Conservation (phyloP, 2,113 vertebrate species). For the Microcebus murinus region DNA sequence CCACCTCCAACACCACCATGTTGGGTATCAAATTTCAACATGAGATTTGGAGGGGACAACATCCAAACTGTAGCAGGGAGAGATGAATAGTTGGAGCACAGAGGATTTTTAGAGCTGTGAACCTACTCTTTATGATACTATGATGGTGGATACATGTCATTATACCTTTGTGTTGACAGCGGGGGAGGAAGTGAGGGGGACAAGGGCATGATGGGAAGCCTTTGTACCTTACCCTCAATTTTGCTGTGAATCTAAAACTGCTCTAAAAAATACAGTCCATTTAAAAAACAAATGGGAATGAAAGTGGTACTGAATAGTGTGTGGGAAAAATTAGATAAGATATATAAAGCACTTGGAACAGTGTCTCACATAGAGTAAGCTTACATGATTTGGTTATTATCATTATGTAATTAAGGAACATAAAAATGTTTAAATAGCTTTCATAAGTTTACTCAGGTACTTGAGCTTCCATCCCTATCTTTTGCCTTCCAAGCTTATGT, state of each 20-base stretch:
- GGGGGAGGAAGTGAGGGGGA: rapidly evolving
- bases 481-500: neutral
- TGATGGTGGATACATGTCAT: neutral
- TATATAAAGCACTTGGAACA: neutral
- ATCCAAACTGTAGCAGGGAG: too few species aligned
- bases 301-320: neutral
- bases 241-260: neutral
- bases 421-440: neutral
- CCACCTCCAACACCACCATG: too few species aligned
- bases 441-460: neutral
- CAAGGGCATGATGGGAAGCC: neutral
- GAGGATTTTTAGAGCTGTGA: neutral
- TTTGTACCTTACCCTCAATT: neutral
- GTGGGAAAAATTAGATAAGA: neutral
- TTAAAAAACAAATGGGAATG: neutral
- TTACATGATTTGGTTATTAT: neutral
- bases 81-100: neutral
- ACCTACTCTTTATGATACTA: neutral
- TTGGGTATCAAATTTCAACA: too few species aligned
- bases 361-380: neutral
- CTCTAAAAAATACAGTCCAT: neutral
- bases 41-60: too few species aligned
- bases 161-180: neutral
- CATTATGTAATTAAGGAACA: neutral
- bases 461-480: neutral